Base-by-base conservation (phyloP, 2,888 invertebrate species). In the Brassicogethes aeneus region DNA sequence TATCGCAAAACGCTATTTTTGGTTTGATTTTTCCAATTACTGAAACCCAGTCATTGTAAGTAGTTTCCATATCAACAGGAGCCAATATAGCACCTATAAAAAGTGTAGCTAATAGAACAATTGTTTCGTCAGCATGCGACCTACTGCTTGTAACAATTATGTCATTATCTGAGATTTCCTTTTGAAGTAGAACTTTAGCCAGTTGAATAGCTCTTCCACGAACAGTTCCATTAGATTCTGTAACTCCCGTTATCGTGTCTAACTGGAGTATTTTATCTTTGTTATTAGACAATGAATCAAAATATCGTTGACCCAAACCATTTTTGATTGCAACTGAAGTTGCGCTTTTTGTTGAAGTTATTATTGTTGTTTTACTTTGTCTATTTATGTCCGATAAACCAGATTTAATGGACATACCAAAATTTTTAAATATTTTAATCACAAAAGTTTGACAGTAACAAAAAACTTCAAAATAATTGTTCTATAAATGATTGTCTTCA, bases 1-100 rank as follows among this genome's bases (percentile, higher is more conserved):
- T 39, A 34, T 63, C 64, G 35, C 61, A 61, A 43, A 65, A 65
- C 15, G 55, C 54, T 41, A 65, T 53, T 41, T 59, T 60, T 2
- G 65, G 65, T 40, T 59, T 58, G 3, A 64, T 41, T 37, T 51
- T 51, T 8, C 42, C 45, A 2, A 64, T 41, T 2, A 56, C 14
- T 0, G 41, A 40, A n/a, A 52, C 41, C 17, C 54, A 54, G 36
- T 64, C 62, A 7, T 39, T 48, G 39, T 50, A 45, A 5, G 52
- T 44, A 8, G 53, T 39, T 17, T 60, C 57, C 3, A 57, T 51
- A 40, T 60, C 57, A 2, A 65, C 8, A 1, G 63, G 60, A 3
- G 61, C 59, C 7, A 64, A 53, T n/a, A 62, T 58, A 1, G 61
- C 59, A 1, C 62, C 63, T 3, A 59, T 32, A 29, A 64, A 54